phyloP scores from a whole-genome alignment of 2,888 invertebrate genomes.

The Eupithecia subfuscata region DNA sequence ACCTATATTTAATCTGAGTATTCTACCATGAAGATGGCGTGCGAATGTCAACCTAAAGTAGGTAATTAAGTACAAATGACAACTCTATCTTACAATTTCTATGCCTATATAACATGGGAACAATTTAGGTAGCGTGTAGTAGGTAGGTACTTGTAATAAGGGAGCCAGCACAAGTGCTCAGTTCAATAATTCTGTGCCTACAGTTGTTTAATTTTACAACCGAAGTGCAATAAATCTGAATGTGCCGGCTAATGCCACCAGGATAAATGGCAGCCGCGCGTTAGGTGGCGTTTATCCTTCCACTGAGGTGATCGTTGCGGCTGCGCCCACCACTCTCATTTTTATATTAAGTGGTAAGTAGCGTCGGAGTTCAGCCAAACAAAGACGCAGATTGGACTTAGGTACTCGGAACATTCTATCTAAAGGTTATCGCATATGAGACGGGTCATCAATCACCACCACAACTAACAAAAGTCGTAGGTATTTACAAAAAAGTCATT shows the following conservation, averaged over 20 bases:
- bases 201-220: slow-evolving; percentile 5
- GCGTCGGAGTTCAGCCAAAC: neutral
- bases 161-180: neutral
- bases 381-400: neutral
- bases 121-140: neutral
- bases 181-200: neutral
- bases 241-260: slow-evolving; percentile 32
- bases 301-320: slow-evolving; percentile 38
- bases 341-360: slow-evolving; percentile 43
- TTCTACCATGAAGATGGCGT: neutral
- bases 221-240: slow-evolving; percentile 40
- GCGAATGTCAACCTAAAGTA: neutral
- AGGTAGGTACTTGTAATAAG: neutral
- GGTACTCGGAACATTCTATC: neutral
- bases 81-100: no score
- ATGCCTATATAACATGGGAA: neutral
- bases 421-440: neutral
- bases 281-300: slow-evolving; percentile 43
- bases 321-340: slow-evolving; percentile 57
- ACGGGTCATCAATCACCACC: neutral
- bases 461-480: neutral
- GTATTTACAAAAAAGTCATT: no score
- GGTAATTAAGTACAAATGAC: no score
- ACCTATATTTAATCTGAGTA: no score
- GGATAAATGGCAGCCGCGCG: slow-evolving; percentile 36